Evolutionary conservation across 2,113 vertebrate genomes (phyloP).

Genomic region (Boulengeromyrus knoepffleri): DNA sequence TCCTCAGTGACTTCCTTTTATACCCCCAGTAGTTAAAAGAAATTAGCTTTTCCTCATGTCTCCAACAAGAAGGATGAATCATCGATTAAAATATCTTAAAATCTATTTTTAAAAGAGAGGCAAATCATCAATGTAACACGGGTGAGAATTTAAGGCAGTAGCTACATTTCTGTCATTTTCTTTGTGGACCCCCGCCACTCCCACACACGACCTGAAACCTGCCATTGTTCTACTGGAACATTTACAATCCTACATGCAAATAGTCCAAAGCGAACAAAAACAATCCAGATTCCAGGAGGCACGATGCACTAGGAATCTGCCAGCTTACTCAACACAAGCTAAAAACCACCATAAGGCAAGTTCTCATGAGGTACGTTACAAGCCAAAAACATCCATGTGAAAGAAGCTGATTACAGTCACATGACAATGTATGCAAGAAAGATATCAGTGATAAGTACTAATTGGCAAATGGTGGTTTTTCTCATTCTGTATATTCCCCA

Average conservation of each 20-base stretch:
- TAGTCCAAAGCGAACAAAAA: neutral
- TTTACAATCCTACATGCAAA: neutral
- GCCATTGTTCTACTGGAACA: neutral
- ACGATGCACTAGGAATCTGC: neutral
- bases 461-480: neutral
- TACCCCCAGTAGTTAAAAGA: neutral
- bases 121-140: neutral
- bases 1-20: neutral
- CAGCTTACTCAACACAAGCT: neutral
- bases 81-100: neutral
- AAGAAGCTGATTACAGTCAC: neutral
- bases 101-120: neutral
- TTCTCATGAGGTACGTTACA: neutral
- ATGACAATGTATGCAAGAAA: neutral
- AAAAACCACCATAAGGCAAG: neutral
- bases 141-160: neutral
- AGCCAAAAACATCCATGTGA: neutral
- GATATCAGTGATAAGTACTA: neutral
- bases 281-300: neutral
- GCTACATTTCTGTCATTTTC: neutral
- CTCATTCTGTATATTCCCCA: slow-evolving; percentile 48
- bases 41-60: neutral
- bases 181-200: neutral
- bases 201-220: neutral
- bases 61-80: neutral